Evolutionary conservation across 2,797 vertebrate species (phyloP).

Genomic region (Sitta carolinensis): DNA sequence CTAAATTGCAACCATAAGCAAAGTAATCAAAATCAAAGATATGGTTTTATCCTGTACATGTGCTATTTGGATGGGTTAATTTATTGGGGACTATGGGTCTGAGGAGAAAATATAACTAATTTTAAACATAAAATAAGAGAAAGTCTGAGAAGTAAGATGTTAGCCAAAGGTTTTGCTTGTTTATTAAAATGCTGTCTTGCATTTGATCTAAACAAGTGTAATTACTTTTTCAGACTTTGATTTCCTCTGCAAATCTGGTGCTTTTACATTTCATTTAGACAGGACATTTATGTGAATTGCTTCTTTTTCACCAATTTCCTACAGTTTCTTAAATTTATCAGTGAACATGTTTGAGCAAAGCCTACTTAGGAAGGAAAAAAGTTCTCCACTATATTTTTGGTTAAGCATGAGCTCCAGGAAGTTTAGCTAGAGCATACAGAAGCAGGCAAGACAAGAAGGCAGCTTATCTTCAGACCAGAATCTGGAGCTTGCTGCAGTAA

Average conservation of each 20-base stretch:
- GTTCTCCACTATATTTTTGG: constrained; percentile 7
- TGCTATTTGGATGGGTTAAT: constrained; percentile 1
- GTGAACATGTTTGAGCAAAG: constrained; percentile 17
- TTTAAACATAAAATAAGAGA: neutral
- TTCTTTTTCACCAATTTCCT: constrained; percentile 3
- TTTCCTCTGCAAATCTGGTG: constrained; percentile 1
- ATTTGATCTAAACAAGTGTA: constrained; percentile 16
- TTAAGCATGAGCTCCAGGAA: constrained; percentile 33
- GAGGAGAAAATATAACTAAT: neutral
- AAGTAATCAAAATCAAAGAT: constrained; percentile 13
- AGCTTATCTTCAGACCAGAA: neutral
- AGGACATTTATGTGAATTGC: neutral
- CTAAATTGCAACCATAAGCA: constrained; percentile 18
- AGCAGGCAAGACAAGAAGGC: neutral
- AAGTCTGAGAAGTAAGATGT: neutral
- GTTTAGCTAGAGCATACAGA: neutral
- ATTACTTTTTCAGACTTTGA: constrained; percentile 24
- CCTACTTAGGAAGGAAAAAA: constrained; percentile 34
- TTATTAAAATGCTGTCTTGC: neutral
- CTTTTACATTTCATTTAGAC: neutral
- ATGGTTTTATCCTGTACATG: neutral
- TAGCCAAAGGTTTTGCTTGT: neutral
- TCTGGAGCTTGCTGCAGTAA: neutral
- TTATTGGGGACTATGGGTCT: neutral
- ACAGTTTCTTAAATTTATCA: constrained; percentile 31